Conservation (phyloP, 2,113 vertebrate genomes). For the Sakesphorus luctuosus region DNA sequence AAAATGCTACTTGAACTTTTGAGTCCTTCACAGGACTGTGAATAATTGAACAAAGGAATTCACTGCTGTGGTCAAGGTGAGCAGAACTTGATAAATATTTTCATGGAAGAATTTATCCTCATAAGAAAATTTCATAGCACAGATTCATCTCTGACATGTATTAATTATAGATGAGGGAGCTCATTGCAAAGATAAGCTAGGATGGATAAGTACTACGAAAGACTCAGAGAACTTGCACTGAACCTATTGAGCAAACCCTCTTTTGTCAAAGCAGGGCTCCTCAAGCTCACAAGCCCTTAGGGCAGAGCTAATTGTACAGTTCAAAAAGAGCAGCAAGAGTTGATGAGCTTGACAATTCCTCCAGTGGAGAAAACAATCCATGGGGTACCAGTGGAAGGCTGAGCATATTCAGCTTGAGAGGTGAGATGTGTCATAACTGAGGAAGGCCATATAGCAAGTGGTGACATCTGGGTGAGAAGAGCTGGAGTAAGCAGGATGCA, state of each 20-base stretch:
- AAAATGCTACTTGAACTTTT: conserved; percentile 12
- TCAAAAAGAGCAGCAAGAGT: conserved; percentile 1
- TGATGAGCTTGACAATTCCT: conserved; percentile 19
- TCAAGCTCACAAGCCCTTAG: conserved; percentile 7
- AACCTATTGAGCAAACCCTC: not conserved
- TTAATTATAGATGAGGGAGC: conserved; percentile 38
- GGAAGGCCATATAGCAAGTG: not conserved
- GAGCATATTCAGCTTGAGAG: not conserved
- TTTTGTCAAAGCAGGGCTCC: not conserved
- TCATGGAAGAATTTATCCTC: not conserved
- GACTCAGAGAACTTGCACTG: not conserved
- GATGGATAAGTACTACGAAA: not conserved
- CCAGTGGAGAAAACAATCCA: not conserved
- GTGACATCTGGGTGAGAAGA: not conserved
- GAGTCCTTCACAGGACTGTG: not conserved
- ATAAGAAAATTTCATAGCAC: conserved; percentile 30
- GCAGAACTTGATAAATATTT: conserved; percentile 40
- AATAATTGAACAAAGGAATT: conserved; percentile 53
- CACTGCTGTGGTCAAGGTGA: conserved; percentile 36
- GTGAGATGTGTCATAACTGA: not conserved
- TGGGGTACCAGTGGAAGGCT: not conserved
- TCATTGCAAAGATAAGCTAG: not conserved
- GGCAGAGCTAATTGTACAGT: conserved; percentile 35
- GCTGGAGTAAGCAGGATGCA: not conserved
- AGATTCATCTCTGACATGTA: conserved; percentile 8